Evolutionary conservation across 1,140 invertebrate genomes (phyloP).

Genomic region (Neuroterus valhalla): DNA sequence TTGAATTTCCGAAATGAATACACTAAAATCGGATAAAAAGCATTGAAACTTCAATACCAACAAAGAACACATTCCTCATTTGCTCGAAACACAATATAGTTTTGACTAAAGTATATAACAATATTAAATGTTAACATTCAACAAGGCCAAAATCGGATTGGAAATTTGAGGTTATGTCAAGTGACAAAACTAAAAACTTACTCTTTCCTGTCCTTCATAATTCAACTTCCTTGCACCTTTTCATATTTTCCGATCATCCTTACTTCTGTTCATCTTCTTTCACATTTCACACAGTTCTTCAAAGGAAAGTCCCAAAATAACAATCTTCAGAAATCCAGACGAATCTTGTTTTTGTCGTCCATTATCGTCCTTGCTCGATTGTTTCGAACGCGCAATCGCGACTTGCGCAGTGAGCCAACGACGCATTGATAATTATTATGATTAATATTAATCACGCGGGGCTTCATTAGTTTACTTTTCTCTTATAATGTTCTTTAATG

Average conservation of each 20-base stretch:
- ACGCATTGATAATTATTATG: too few relatives aligned
- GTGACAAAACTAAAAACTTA: not conserved
- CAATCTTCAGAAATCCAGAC: not conserved
- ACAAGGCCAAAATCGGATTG: not conserved
- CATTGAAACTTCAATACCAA: too few relatives aligned
- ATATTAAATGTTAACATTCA: not conserved
- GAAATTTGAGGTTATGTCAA: conserved; percentile 19
- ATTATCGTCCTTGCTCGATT: not conserved
- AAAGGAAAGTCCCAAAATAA: not conserved
- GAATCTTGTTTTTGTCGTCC: not conserved
- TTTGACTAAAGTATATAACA: not conserved
- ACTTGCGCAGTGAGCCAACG: too few relatives aligned
- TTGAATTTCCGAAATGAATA: too few relatives aligned
- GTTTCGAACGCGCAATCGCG: too few relatives aligned
- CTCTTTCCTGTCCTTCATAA: conserved; percentile 22
- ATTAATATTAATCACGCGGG: too few relatives aligned
- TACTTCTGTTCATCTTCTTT: not conserved
- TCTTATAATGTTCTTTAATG: too few relatives aligned
- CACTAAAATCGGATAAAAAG: too few relatives aligned
- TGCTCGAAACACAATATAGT: not conserved
- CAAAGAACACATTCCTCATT: not conserved
- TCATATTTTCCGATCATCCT: not conserved
- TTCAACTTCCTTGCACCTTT: not conserved
- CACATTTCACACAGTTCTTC: not conserved
- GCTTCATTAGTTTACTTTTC: too few relatives aligned